These are phyloP conservation scores for Mobula birostris DNA, from an alignment of 2,113 vertebrate species.

Conservation along the genomic window DNA sequence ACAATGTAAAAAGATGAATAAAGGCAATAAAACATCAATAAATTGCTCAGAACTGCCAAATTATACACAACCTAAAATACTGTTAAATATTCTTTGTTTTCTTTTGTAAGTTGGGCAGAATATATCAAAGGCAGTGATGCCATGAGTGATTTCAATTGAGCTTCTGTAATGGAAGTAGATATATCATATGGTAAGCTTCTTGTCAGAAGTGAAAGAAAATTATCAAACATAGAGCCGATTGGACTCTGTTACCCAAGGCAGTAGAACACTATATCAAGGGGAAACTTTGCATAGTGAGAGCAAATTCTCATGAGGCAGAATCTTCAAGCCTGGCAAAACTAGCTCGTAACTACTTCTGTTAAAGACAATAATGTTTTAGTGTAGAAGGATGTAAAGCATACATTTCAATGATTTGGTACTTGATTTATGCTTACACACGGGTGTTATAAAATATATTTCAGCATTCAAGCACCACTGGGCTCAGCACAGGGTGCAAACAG, in stretches of 20 bases:
- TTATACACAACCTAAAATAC: background rate
- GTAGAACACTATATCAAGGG: background rate
- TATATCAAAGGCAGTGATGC: background rate
- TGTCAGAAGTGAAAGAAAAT: background rate
- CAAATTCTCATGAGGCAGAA: background rate
- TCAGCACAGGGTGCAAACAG: background rate
- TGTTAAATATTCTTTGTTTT: background rate
- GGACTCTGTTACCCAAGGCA: background rate
- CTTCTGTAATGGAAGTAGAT: background rate
- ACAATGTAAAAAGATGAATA: background rate
- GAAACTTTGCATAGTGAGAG: background rate
- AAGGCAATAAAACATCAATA: background rate
- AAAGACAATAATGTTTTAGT: background rate
- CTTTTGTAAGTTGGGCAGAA: background rate
- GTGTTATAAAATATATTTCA: slow-evolving; percentile 20
- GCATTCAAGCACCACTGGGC: background rate
- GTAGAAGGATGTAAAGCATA: slow-evolving; percentile 19
- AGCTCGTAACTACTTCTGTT: background rate
- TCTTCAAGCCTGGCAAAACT: background rate
- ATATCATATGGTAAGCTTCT: background rate
- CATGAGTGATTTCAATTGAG: background rate
- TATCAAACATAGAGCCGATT: background rate
- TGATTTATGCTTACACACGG: slow-evolving; percentile 25
- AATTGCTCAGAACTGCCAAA: background rate
- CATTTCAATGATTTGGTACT: background rate